phyloP scores from a whole-genome alignment of 2,888 invertebrate species.

The Salpingus planirostris region DNA sequence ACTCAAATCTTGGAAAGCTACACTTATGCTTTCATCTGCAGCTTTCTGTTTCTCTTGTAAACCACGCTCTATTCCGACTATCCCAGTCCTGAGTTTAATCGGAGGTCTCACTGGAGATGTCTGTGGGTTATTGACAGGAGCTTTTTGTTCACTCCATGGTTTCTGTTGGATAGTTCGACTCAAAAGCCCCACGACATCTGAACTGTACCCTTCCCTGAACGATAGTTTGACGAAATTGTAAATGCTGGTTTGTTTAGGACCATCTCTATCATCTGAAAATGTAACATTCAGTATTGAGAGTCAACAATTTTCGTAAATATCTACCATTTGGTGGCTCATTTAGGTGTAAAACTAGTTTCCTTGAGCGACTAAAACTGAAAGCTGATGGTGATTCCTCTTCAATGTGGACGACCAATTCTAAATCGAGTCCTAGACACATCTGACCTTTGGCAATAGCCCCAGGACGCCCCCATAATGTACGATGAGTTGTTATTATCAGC shows the following conservation, averaged over 20 bases:
- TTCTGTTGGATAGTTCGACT: constrained; percentile 54
- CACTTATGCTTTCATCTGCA: constrained; percentile 82
- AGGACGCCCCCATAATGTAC: constrained; percentile 73
- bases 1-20: constrained; percentile 92
- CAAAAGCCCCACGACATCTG: constrained; percentile 53
- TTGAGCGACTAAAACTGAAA: constrained; percentile 72
- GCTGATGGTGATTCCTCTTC: constrained; percentile 75
- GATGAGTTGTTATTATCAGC: constrained; percentile 72
- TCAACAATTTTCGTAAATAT: constrained; percentile 1
- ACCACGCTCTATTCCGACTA: constrained; percentile 91
- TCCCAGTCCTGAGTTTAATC: constrained; percentile 75
- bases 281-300: neutral
- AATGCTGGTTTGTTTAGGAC: constrained; percentile 63
- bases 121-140: neutral
- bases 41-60: constrained; percentile 84
- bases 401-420: constrained; percentile 63
- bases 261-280: constrained; percentile 41
- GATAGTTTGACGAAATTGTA: constrained; percentile 74
- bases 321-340: constrained; percentile 54
- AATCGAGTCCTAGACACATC: constrained; percentile 58
- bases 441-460: constrained; percentile 64
- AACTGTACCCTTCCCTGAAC: constrained; percentile 72
- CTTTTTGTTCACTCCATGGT: constrained; percentile 50
- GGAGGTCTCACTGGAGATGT: constrained; percentile 25
- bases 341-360: constrained; percentile 69